Base-by-base conservation (phyloP, 1,140 invertebrate genomes). In the Papilio xuthus region DNA sequence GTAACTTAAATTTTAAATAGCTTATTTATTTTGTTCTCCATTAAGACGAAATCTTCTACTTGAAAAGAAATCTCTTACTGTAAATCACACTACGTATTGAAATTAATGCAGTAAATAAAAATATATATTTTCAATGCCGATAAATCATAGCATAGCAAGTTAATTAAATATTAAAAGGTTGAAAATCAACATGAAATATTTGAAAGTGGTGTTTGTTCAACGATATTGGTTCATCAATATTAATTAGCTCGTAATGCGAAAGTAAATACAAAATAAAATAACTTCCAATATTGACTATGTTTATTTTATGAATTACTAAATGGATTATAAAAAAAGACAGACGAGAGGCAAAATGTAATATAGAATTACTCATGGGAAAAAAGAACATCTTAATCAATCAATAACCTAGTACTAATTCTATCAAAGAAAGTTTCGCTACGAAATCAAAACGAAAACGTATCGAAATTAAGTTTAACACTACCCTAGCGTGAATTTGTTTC, bases 141-240 rank as follows among this genome's bases (percentile, higher is more conserved):
- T 67, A 67, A 67, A 67, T 67, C 60, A 63, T 63, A 63, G 26
- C 13, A 67, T 67, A 67, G 60, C 26, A 67, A 28, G 60, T 67
- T 67, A 67, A 67, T 67, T 67, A 67, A 67, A 67, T 67, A 67
- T 67, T 67, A 67, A 67, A 67, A 67, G 26, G 12, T 67, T 32
- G 23, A 60, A 60, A 60, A 63, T 63, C 60, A 63, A 63, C 23
- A 63, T 63, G 60, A 63, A 63, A 67, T 67, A 67, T 67, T 67
- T 67, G 23, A 67, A 67, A 67, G 13, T 28, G 60, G 15, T 67
- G 60, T 67, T 67, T 67, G 60, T 67, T 67, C 7, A 67, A 67
- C 60, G 60, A 67, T 67, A 67, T 67, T 67, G 60, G 60, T 20
- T 28, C 60, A 67, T 67, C 60, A 67, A 67, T 67, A 67, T 67